These are phyloP conservation scores for Acinonyx jubatus DNA, from an alignment of 2,113 vertebrate genomes.

Conservation along the genomic window DNA sequence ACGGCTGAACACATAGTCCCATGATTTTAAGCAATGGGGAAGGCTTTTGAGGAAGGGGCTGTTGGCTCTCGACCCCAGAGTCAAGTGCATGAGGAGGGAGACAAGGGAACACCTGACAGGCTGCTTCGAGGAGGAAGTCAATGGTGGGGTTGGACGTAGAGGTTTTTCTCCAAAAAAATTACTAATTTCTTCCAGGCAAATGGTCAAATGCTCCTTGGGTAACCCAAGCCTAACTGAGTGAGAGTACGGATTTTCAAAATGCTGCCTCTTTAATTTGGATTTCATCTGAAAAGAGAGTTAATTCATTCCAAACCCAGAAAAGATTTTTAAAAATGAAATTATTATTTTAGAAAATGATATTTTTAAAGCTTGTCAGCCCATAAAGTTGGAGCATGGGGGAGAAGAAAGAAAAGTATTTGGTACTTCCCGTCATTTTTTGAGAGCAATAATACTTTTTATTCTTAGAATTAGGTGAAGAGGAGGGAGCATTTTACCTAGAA, in stretches of 20 bases:
- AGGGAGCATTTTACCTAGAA: neutral
- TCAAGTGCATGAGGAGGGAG: neutral
- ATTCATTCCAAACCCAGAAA: constrained; percentile 45
- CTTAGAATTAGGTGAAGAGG: neutral
- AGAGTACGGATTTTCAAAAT: neutral
- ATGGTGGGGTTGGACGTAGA: neutral
- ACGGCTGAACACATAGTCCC: neutral
- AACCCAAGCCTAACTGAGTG: neutral
- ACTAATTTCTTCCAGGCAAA: neutral
- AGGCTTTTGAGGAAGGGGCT: neutral
- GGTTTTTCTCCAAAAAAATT: neutral
- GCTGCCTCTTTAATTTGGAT: constrained; percentile 6
- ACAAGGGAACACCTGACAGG: neutral
- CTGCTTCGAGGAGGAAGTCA: neutral
- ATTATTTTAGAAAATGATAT: constrained; percentile 27
- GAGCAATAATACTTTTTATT: constrained; percentile 6
- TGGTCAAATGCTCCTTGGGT: neutral
- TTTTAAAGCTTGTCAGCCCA: constrained; percentile 24
- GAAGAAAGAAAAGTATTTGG: neutral
- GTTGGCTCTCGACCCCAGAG: neutral
- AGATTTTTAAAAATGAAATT: constrained; percentile 12
- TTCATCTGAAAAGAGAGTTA: constrained; percentile 46
- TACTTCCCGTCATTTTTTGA: neutral
- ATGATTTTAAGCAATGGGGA: neutral
- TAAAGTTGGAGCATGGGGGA: neutral